Evolutionary conservation across 1,140 invertebrate species (phyloP), one percentile per base, ranked within the genome.

Genomic region (Diachasma alloeum): DNA sequence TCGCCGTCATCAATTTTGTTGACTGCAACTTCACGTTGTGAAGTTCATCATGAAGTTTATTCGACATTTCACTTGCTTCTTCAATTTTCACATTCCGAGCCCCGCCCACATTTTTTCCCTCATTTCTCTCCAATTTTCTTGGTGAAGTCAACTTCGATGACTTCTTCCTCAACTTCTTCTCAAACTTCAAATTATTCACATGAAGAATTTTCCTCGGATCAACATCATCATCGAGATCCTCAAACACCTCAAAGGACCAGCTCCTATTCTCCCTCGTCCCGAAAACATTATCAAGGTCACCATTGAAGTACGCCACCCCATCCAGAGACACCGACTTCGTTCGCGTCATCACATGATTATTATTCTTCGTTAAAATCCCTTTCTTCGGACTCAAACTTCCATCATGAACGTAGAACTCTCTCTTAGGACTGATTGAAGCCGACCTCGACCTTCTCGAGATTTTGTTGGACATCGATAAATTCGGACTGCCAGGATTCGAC

Each of bases 381-480:
- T 89, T 89, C 31, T 88, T 88, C 0, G 88, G 88, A 56, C 87
- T 89, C 6, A 89, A 73, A 63, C 78, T 84, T 0, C 84, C 85
- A 39, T 88, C 82, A 71, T 89, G 87, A 0, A 81, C 78, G 24
- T 89, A 84, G 46, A 80, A 13, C 26, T 86, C 86, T 22, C 81
- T 79, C 15, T 89, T 91, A 1, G 89, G 87, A 59, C 87, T 70
- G 4, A 37, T 68, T 0, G 84, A 85, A 0, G 81, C 77, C 0
- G 85, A 84, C 0, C 81, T 75, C 3, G 78, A 56, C 15, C 42
- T 17, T 17, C 68, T 78, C 0, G 0, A 67, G 5, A 8, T 8
- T 0, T 73, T 37, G 0, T 77, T 46, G 0, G 68, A 77, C 19
- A 72, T 71, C 0, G 78, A 53, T 4, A 68, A 59, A 26, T 79